Evolutionary conservation across 2,113 vertebrate species (phyloP).

Genomic region (Trinectes maculatus): DNA sequence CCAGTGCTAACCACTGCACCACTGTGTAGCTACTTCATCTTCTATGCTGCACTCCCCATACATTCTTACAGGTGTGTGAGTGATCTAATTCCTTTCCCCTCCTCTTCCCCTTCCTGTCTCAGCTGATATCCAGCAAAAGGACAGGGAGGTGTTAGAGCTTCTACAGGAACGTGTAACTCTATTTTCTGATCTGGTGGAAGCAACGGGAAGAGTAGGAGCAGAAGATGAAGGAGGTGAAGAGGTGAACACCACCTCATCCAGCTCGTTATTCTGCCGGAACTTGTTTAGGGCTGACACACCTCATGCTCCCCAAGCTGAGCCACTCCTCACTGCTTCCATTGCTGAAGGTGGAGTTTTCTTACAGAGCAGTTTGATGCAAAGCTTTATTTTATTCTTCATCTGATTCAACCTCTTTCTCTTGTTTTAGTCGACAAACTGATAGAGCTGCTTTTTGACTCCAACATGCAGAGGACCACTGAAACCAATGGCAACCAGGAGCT

Average conservation of each 20-base stretch:
- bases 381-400: no score
- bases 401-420: neutral
- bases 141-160: constrained; percentile 87
- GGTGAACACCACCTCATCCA: constrained; percentile 60
- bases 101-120: neutral
- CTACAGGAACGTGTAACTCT: constrained; percentile 90
- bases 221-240: constrained; percentile 62
- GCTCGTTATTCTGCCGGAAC: constrained; percentile 73
- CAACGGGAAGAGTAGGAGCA: constrained; percentile 71
- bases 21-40: neutral
- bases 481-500: constrained; percentile 77
- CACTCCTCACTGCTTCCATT: constrained; percentile 85
- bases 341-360: constrained; percentile 83
- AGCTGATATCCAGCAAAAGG: constrained; percentile 91
- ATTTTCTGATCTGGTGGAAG: constrained; percentile 86
- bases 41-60: neutral
- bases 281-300: constrained; percentile 86
- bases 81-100: neutral
- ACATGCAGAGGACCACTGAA: constrained; percentile 67
- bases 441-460: constrained; percentile 82
- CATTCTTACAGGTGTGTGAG: neutral
- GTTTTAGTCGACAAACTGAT: constrained; percentile 87
- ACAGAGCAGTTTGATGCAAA: no score
- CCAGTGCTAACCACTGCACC: no score
- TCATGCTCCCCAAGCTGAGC: constrained; percentile 84